Conservation (phyloP, 2,888 invertebrate species). For the Drosophila nigritarsus region DNA sequence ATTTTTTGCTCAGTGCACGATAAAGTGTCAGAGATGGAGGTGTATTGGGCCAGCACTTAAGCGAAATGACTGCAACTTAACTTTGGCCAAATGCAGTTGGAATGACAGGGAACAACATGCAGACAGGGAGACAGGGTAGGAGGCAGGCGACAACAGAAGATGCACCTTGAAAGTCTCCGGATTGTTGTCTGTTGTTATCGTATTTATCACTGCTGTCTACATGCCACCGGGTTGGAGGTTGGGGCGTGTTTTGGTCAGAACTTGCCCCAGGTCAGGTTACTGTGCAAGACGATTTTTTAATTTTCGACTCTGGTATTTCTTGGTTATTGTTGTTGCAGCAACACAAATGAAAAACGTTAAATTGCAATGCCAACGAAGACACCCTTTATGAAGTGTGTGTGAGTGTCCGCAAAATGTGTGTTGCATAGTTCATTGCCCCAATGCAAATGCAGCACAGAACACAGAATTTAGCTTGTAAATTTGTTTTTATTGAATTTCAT, state of each 20-base stretch:
- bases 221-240: slow-evolving; percentile 15
- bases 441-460: slow-evolving; percentile 34
- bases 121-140: background rate
- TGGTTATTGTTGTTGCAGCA: slow-evolving; percentile 23
- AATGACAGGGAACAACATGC: slow-evolving; percentile 61
- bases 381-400: slow-evolving; percentile 15
- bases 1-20: slow-evolving; percentile 36
- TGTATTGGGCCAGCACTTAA: slow-evolving; percentile 65
- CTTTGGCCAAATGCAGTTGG: slow-evolving; percentile 73
- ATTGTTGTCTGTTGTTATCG: slow-evolving; percentile 64
- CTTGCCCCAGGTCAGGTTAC: slow-evolving; percentile 72
- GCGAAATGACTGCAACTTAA: slow-evolving; percentile 67
- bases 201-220: slow-evolving; percentile 74
- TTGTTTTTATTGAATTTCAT: slow-evolving; percentile 63
- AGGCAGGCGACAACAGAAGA: slow-evolving; percentile 7
- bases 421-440: slow-evolving; percentile 37
- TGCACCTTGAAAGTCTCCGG: slow-evolving; percentile 14
- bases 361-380: slow-evolving; percentile 35
- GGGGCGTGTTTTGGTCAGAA: slow-evolving; percentile 42
- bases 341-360: slow-evolving; percentile 54
- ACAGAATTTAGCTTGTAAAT: slow-evolving; percentile 17
- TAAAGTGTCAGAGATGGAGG: slow-evolving; percentile 29
- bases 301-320: slow-evolving; percentile 38
- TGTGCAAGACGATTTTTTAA: slow-evolving; percentile 49
- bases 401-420: background rate